Base-by-base conservation (phyloP, 1,140 invertebrate genomes). In the Cydia amplana region DNA sequence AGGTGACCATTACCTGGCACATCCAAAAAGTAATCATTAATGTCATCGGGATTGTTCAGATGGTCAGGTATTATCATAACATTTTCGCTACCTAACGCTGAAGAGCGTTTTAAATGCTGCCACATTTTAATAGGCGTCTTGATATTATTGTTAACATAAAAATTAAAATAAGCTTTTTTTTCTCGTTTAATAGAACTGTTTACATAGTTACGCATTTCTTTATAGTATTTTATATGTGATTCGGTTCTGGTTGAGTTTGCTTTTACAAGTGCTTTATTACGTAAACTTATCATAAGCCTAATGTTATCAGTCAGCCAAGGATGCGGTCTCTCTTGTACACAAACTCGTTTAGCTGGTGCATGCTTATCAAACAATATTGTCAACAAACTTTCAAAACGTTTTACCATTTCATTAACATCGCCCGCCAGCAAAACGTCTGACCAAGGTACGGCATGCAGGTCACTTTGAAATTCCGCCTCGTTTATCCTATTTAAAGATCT, bases 281-380 rank as follows among this genome's bases (percentile, higher is more conserved):
- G 49, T 18, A 83, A 10, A 12, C 12, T 78, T 72, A 78, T 78
- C 77, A 84, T 84, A 16, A 79, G 65, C 36, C 74, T 79, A 6
- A 83, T 20, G 25, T 36, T 79, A 14, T 80, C 74, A 7, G 82
- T 83, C 1, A 83, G 77, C 80, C 82, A 84, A 14, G 82, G 82
- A 32, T 73, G 49, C 9, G 75, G 65, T 20, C 73, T 74, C 2
- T 75, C 20, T 60, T 73, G 78, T 23, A 84, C 46, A 23, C 23
- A 74, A 32, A 60, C 73, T 14, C 73, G 67, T 36, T 65, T 75
- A 2, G 74, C 0, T 2, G 83, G 81, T 10, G 81, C 81, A 73
- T 84, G 79, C n/a, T 65, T n/a, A 72, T 81, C 76, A 77, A 80
- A 83, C 10, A 81, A 12, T 16, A 49, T 43, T n/a, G 23, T 63